phyloP scores from a whole-genome alignment of 2,113 vertebrate genomes.

The Tringa solitaria region DNA sequence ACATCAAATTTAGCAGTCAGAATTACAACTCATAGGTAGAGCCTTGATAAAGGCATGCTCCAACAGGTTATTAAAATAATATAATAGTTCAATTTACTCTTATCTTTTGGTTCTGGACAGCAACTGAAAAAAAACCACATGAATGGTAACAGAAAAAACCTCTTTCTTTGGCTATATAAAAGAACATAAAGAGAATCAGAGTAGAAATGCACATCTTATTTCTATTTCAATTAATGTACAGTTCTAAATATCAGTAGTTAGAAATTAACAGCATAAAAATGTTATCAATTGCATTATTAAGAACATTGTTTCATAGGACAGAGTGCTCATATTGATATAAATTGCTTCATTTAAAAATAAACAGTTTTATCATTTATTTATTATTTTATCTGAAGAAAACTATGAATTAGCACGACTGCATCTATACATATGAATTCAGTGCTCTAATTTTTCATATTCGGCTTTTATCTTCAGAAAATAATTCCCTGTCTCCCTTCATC shows the following conservation, averaged over 20 bases:
- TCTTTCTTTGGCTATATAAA: not conserved
- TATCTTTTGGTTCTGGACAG: not conserved
- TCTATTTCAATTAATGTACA: not conserved
- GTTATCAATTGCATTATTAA: not conserved
- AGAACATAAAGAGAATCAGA: not conserved
- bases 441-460: not conserved
- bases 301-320: not conserved
- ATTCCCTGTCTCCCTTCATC: slow-evolving; percentile 1
- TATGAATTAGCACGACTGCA: not conserved
- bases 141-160: not conserved
- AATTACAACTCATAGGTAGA: not conserved
- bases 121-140: not conserved
- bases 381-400: not conserved
- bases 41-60: not conserved
- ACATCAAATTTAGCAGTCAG: not conserved
- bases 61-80: slow-evolving; percentile 45
- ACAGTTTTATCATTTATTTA: not conserved
- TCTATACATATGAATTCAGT: not conserved
- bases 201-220: not conserved
- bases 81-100: not conserved
- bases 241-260: not conserved
- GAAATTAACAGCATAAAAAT: not conserved
- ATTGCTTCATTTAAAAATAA: not conserved
- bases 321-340: not conserved
- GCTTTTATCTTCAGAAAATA: slow-evolving; percentile 10